These are phyloP conservation scores for Spicauda simplicius DNA, from an alignment of 2,888 invertebrate genomes.

Conservation along the genomic window DNA sequence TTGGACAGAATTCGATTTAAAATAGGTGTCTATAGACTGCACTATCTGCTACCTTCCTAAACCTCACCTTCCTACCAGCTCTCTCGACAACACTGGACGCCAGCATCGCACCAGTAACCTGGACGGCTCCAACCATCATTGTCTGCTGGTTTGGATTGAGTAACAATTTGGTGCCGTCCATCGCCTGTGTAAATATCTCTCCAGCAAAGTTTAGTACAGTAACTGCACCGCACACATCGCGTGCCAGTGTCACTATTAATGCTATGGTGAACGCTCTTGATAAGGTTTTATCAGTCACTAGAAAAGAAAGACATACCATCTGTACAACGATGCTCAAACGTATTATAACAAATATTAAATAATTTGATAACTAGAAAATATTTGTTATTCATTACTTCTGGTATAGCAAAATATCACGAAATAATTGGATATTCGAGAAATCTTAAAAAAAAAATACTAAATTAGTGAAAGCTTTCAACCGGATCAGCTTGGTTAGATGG, in stretches of 20 bases:
- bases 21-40: no score
- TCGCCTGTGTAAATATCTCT: conserved; percentile 46
- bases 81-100: conserved; percentile 49
- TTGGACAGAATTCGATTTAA: no score
- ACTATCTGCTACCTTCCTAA: background rate
- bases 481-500: no score
- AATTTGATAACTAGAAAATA: no score
- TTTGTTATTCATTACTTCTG: no score
- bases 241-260: conserved; percentile 45
- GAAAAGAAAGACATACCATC: conserved; percentile 22
- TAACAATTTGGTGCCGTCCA: conserved; percentile 41
- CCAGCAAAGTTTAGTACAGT: conserved; percentile 52
- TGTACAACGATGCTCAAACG: no score
- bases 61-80: conserved; percentile 47
- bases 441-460: no score
- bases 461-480: no score
- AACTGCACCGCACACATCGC: conserved; percentile 52
- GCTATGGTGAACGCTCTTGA: conserved; percentile 49
- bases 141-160: conserved; percentile 50
- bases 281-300: conserved; percentile 47
- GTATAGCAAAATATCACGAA: no score
- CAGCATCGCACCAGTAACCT: conserved; percentile 45
- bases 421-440: no score
- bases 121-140: conserved; percentile 48
- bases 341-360: background rate